Evolutionary conservation across 2,888 invertebrate genomes (phyloP).

Genomic region (Allophyes oxyacanthae): DNA sequence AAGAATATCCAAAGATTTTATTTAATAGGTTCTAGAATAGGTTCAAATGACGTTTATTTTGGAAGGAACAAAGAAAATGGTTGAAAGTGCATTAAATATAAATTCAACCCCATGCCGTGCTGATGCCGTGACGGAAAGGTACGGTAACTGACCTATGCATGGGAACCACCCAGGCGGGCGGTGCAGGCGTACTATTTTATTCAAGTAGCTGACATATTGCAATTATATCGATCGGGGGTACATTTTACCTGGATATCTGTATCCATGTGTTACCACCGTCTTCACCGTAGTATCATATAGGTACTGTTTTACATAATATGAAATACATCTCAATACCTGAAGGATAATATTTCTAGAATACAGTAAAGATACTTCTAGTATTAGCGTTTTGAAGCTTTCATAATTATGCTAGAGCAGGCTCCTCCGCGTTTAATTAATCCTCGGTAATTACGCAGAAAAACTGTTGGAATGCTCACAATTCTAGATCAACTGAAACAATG

Average conservation of each 20-base stretch:
- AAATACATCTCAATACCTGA: neutral
- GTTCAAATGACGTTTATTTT: conserved; percentile 2
- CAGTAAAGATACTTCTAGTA: neutral
- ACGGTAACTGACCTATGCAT: conserved; percentile 80
- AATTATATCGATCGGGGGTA: conserved; percentile 70
- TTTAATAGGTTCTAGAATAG: conserved; percentile 1
- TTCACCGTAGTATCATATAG: neutral
- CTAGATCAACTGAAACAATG: conserved; percentile 70
- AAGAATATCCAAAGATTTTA: conserved; percentile 15
- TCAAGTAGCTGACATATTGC: conserved; percentile 69
- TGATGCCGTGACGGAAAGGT: conserved; percentile 43
- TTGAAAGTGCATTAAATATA: conserved; percentile 42
- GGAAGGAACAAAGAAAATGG: conserved; percentile 27
- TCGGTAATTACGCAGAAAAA: conserved; percentile 50
- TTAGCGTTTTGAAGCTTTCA: conserved; percentile 20
- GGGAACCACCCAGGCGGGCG: conserved; percentile 66
- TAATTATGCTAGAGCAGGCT: conserved; percentile 23
- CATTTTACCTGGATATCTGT: conserved; percentile 34
- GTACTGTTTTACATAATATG: neutral
- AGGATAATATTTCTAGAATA: neutral
- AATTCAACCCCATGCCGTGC: conserved; percentile 38
- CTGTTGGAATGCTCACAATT: conserved; percentile 45
- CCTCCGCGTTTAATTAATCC: conserved; percentile 40
- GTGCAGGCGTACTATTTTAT: conserved; percentile 78
- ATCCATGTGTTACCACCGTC: conserved; percentile 8